Evolutionary conservation across 2,888 invertebrate genomes (phyloP).

Genomic region (Aphidoletes aphidimyza): DNA sequence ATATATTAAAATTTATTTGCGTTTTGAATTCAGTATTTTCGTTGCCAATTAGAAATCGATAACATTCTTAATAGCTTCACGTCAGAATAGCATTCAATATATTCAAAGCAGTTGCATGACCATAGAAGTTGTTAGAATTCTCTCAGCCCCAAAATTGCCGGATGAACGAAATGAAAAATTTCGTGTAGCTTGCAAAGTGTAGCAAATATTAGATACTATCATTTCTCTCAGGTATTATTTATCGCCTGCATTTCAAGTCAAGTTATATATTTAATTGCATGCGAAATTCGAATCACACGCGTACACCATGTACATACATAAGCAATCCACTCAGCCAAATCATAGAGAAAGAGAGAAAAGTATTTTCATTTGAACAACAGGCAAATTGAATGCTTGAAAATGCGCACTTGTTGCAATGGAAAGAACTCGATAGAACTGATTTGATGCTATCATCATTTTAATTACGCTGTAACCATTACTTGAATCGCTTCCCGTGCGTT

Average conservation of each 20-base stretch:
- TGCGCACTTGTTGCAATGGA: background rate
- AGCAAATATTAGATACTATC: background rate
- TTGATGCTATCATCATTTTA: background rate
- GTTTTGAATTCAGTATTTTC: background rate
- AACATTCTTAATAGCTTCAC: background rate
- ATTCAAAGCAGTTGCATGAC: slow-evolving; percentile 29
- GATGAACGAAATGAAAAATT: background rate
- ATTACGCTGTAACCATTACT: background rate
- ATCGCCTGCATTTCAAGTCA: background rate
- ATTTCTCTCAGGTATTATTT: background rate
- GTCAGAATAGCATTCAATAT: background rate
- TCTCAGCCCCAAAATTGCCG: background rate
- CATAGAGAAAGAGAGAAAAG: too few species aligned
- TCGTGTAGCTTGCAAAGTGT: background rate
- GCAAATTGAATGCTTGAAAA: background rate
- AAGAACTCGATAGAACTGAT: background rate
- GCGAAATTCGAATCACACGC: background rate
- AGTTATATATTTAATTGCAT: background rate
- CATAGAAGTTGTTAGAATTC: background rate
- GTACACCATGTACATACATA: background rate
- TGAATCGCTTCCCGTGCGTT: slow-evolving; percentile 2
- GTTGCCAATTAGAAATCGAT: slow-evolving; percentile 27
- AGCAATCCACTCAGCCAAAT: too few species aligned
- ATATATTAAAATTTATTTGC: background rate
- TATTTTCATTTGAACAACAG: background rate